Percentiles rank a stretch among this genome's conserved stretches.
Evolutionary conservation across 2,888 invertebrate genomes (phyloP).

Genomic region (Chrysopilus asiliformis): DNA sequence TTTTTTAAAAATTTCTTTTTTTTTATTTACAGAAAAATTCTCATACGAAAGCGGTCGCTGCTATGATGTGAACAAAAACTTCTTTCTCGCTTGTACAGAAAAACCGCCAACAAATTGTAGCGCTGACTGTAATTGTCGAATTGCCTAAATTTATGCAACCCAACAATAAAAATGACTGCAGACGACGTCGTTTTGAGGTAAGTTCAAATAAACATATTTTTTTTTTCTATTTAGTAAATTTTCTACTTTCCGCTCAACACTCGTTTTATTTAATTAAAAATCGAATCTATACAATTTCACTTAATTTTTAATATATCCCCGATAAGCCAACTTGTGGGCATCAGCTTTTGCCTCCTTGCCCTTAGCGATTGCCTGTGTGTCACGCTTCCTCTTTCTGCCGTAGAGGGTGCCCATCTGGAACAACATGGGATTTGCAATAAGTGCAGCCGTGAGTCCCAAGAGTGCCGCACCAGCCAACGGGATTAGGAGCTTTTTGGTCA

Average conservation of each 20-base stretch:
- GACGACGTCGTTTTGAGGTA: constrained; percentile 10
- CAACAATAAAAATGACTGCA: constrained; percentile 4
- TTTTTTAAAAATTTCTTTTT: too few species aligned
- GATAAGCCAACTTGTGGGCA: constrained; percentile 6
- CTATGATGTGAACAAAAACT: too few species aligned
- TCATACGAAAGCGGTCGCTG: too few species aligned
- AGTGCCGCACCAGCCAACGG: constrained; percentile 69
- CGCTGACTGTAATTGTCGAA: too few species aligned
- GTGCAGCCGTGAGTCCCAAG: constrained; percentile 66
- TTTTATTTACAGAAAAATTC: too few species aligned
- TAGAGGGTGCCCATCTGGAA: constrained; percentile 54
- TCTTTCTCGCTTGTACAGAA: too few species aligned
- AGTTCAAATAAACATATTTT: constrained; percentile 3
- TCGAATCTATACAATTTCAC: too few species aligned
- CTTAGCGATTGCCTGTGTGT: not conserved
- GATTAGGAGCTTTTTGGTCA: constrained; percentile 46
- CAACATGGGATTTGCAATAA: constrained; percentile 63
- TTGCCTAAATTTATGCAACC: too few species aligned
- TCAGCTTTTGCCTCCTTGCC: not conserved
- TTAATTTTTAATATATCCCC: constrained; percentile 3
- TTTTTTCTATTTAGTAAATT: constrained; percentile 4
- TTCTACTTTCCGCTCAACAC: too few species aligned
- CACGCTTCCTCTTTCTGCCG: constrained; percentile 6
- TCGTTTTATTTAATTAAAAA: too few species aligned
- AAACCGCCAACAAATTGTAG: too few species aligned